Base-by-base conservation (phyloP, 2,113 vertebrate genomes). In the Tragelaphus strepsiceros region DNA sequence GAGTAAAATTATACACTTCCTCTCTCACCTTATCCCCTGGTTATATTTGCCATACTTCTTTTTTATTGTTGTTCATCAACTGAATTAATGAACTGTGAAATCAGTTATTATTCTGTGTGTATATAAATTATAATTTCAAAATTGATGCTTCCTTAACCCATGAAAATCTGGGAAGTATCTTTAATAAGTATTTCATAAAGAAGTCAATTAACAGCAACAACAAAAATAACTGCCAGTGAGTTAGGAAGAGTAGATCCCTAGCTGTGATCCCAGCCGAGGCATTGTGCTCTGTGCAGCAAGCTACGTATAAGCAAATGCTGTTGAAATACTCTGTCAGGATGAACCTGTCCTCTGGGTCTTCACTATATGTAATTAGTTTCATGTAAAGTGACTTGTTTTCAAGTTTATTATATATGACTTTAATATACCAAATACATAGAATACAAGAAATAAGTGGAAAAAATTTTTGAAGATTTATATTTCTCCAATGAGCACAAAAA, bases 391-490 rank as follows among this genome's bases (percentile, higher is more conserved):
- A 98, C 92, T 96, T 51, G 3, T 95, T 98, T 90, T 98, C 80
- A 88, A 98, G 59, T 88, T 94, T 97, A 94, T 98, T 98, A 97
- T 98, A 88, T 98, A 98, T 86, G 71, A 96, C 98, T 98, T 98
- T 98, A 98, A 98, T 98, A 98, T 90, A 96, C 67, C 98, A 97
- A 97, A 97, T 80, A 96, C n/a, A 32, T n/a, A 95, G 83, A 97
- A 97, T 59, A 96, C 8, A 97, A 94, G 10, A 98, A 98, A 96
- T 95, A 97, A 95, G 84, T 97, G 78, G 90, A 35, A 97, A 97
- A 81, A 86, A 81, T 97, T 97, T 96, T 1, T 61, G 95, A 98
- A 97, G 61, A 97, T 95, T 97, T 97, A 95, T 98, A 26, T n/a
- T 88, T 97, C 95, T 97, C 94, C 90, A 32, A 9, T 97, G 90